Conservation (phyloP, 1,140 invertebrate genomes). For the Druon quercuslanigerum region DNA sequence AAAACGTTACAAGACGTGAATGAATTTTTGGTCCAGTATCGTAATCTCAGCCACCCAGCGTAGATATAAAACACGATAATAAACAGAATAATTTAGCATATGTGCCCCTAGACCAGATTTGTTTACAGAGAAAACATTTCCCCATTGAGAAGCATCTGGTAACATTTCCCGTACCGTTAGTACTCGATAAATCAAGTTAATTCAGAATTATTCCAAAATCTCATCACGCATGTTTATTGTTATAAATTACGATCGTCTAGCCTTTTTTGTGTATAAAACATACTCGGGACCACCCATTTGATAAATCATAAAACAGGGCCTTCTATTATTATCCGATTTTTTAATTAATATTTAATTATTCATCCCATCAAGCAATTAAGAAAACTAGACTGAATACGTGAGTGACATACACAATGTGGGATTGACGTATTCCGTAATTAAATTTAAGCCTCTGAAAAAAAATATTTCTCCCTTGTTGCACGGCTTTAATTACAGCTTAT, state of each 20-base stretch:
- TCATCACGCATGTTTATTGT: background rate
- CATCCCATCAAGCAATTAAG: background rate
- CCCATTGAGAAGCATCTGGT: constrained; percentile 6
- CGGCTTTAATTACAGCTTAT: background rate
- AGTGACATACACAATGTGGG: background rate
- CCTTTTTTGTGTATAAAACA: background rate
- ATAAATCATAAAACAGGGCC: no score
- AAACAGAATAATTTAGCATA: constrained; percentile 5
- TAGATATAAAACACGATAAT: background rate
- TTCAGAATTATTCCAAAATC: constrained; percentile 4
- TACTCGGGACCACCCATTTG: background rate
- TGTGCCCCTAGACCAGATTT: background rate
- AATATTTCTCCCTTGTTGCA: constrained; percentile 1
- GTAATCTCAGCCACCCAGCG: background rate
- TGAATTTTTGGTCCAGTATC: background rate
- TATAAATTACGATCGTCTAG: background rate
- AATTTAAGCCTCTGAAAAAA: constrained; percentile 23
- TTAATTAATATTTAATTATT: no score
- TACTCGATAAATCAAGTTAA: constrained; percentile 24
- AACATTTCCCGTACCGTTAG: constrained; percentile 4
- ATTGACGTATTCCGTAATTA: constrained; percentile 22
- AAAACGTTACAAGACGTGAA: background rate
- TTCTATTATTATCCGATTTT: no score
- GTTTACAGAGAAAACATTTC: constrained; percentile 26
- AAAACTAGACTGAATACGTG: constrained; percentile 19